Base-by-base conservation (phyloP, 2,113 vertebrate species). In the Hyaena hyaena region DNA sequence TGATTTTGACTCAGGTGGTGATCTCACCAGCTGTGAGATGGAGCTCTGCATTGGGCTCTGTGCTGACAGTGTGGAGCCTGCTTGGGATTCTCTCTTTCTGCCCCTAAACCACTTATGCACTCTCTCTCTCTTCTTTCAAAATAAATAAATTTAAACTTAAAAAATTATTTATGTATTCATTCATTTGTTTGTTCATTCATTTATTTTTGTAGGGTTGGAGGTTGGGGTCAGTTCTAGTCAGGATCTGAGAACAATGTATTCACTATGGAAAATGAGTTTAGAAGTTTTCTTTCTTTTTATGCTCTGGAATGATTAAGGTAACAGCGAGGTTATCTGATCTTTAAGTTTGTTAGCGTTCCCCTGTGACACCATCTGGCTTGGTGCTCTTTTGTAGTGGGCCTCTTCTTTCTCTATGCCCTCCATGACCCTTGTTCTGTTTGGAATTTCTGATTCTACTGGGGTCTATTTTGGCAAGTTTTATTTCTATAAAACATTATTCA, bases 381-480 rank as follows among this genome's bases (percentile, higher is more conserved):
- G 12, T 90, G n/a, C 11, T 68, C n/a, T 74, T 82, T 82, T 74
- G 35, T 92, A 58, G n/a, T 94, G 76, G 58, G 87, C 53, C 7
- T 79, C 48, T 88, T 92, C 12, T 90, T 88, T 90, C 73, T 97
- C 43, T 87, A 1, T 92, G 93, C 94, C 24, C 73, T 95, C 21
- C 77, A 66, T 90, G 50, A 85, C 4, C 33, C 24, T 68, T 94
- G 65, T 39, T 90, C 61, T 90, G 5, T 92, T 87, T 97, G 90
- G 85, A 68, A 31, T 94, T 95, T 95, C 63, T 96, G 43, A 96
- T 90, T 94, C 88, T 93, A 79, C 61, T 91, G 71, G 45, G 89
- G 73, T 96, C 81, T 96, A 10, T 93, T 96, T 90, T 97, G 81
- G 2, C 93, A 97, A 90, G 86, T 93, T 96, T 89, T 89, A 71